Conservation (phyloP, 2,113 vertebrate species). For the Accipiter virgatus region DNA sequence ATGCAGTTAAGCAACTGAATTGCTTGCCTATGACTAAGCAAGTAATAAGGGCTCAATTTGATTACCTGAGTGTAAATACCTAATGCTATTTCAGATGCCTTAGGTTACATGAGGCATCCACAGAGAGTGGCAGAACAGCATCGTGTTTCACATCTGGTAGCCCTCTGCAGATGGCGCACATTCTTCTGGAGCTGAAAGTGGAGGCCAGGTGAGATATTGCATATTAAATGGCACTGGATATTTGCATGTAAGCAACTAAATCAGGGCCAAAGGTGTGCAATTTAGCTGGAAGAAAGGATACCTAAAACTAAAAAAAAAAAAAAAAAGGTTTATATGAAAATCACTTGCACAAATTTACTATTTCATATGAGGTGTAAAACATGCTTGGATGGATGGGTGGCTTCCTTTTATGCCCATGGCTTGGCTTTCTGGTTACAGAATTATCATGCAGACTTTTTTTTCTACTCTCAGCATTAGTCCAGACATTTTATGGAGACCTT, state of each 20-base stretch:
- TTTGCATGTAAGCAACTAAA: background rate
- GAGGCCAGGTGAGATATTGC: background rate
- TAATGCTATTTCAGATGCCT: background rate
- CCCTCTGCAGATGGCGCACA: accelerated
- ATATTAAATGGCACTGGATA: background rate
- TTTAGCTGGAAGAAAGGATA: background rate
- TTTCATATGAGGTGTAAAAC: background rate
- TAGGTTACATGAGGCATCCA: background rate
- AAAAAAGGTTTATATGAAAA: background rate
- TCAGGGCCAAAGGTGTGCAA: background rate
- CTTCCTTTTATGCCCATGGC: background rate
- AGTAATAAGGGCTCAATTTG: background rate
- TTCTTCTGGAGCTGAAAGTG: background rate
- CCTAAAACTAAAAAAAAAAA: background rate
- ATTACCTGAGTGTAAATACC: background rate
- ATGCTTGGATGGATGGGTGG: background rate
- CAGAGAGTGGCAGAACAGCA: background rate
- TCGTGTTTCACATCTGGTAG: background rate
- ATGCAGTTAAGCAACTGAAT: background rate
- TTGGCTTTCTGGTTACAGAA: background rate
- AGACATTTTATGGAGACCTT: background rate
- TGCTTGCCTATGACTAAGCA: background rate
- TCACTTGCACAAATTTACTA: background rate
- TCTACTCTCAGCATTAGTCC: background rate
- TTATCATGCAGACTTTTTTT: background rate